These are phyloP conservation scores for Temnopleurus reevesii DNA, from an alignment of 53 echinoderm and acorn worm species.

Conservation along the genomic window DNA sequence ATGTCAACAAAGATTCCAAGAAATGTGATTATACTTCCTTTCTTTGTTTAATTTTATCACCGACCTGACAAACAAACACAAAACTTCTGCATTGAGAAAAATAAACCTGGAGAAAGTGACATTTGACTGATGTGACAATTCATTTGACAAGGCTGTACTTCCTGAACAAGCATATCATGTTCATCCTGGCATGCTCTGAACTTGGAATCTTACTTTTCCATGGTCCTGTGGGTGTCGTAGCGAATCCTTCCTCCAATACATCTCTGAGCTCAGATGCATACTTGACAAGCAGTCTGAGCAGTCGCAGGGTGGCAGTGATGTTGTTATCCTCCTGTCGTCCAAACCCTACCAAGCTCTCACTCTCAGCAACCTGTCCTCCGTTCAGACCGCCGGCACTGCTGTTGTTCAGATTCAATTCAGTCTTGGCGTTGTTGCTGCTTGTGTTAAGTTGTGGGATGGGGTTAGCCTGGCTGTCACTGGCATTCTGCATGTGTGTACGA, in stretches of 20 bases:
- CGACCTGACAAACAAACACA: too few relatives aligned
- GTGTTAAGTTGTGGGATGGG: conserved; percentile 44
- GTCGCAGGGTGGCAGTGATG: conserved; percentile 90
- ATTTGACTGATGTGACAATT: too few relatives aligned
- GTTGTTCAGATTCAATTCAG: conserved; percentile 54
- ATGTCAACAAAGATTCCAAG: too few relatives aligned
- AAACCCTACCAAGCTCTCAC: conserved; percentile 21
- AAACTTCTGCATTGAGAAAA: too few relatives aligned
- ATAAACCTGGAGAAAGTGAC: too few relatives aligned
- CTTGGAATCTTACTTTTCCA: conserved; percentile 99
- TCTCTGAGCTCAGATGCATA: conserved; percentile 91
- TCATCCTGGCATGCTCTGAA: too few relatives aligned
- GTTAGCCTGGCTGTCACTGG: neutral
- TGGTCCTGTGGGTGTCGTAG: conserved; percentile 94
- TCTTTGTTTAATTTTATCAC: too few relatives aligned
- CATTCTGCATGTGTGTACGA: conserved; percentile 23
- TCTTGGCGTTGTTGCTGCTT: conserved; percentile 61
- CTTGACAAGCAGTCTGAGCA: conserved; percentile 88
- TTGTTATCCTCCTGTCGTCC: conserved; percentile 88
- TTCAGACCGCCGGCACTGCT: conserved; percentile 39
- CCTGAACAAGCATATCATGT: too few relatives aligned
- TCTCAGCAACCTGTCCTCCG: conserved; percentile 28
- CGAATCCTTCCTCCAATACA: conserved; percentile 90
- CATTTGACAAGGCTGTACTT: too few relatives aligned
- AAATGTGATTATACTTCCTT: too few relatives aligned